Evolutionary conservation across 2,113 vertebrate genomes (phyloP), one percentile per base, ranked within the genome.

Genomic region (Hoplias malabaricus): DNA sequence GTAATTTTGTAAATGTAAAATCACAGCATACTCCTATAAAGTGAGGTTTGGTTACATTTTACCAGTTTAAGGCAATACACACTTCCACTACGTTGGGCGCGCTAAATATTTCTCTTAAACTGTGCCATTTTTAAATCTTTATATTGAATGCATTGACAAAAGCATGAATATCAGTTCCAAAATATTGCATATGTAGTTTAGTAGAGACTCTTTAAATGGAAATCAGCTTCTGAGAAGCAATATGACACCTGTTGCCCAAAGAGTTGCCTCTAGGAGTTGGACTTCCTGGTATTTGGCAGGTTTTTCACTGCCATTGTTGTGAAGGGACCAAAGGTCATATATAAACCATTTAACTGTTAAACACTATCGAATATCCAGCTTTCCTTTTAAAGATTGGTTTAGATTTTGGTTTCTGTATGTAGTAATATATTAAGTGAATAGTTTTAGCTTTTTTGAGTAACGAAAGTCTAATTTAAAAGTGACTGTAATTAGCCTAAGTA

Each of bases 141-240:
- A 3, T 61, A 27, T 19, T 19, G 14, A 59, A 14, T 31, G 27
- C 56, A 33, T 8, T 53, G 19, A 4, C 48, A 3, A 4, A 53
- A n/a, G 8, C 48, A 53, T 53, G 21, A 8, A 53, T 8, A 62
- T 12, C 7, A 63, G 19, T 21, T 36, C 33, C 10, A 36, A 36
- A 63, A n/a, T 34, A n/a, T 21, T 36, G n/a, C 59, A 63, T 63
- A 36, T n/a, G 2, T 21, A 61, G 34, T 63, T 63, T n/a, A 36
- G 31, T 21, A 19, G 14, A 34, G 33, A 14, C 56, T 34, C 50
- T 54, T 23, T 25, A 16, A 36, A 42, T 16, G 48, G 34, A 25
- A 54, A 69, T 12, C 40, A 14, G 8, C 34, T 69, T 70, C 36
- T 56, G n/a, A 67, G 54, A 69, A 62, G 56, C 36, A 34, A 21